A percentile compares a stretch with the other conserved stretches of the same genome.
These are phyloP conservation scores for Anarhynchus alexandrinus DNA, from an alignment of 2,113 vertebrate species.

Conservation along the genomic window DNA sequence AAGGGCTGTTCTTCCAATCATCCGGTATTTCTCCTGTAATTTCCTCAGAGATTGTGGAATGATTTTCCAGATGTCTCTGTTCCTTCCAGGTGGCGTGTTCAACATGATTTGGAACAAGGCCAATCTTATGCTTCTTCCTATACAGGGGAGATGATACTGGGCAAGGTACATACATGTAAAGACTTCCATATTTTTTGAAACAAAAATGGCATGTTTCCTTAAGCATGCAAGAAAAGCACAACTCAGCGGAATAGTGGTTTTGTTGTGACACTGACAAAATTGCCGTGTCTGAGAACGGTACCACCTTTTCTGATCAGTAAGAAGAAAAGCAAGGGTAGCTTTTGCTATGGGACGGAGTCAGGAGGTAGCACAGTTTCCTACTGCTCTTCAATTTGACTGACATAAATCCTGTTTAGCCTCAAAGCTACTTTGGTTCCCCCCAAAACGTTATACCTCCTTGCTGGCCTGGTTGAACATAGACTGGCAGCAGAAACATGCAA, in stretches of 20 bases:
- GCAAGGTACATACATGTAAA: background rate
- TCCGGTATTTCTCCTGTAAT: slow-evolving; percentile 66
- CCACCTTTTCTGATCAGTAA: background rate
- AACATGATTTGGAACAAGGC: slow-evolving; percentile 65
- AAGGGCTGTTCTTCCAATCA: slow-evolving; percentile 69
- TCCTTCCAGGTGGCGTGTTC: slow-evolving; percentile 68
- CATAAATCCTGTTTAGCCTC: background rate
- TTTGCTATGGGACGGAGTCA: background rate
- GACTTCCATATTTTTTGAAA: background rate
- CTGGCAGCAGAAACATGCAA: background rate
- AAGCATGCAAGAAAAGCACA: background rate
- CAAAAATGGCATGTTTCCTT: background rate
- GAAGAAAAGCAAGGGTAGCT: background rate
- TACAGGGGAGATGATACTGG: background rate
- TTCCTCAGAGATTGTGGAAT: slow-evolving; percentile 69
- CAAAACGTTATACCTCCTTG: background rate
- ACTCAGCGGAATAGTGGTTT: background rate
- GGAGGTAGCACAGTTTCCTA: background rate
- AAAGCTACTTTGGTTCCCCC: background rate
- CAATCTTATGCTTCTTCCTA: slow-evolving; percentile 35
- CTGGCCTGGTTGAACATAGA: background rate
- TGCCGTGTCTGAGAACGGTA: background rate
- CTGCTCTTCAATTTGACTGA: background rate
- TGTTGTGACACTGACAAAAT: background rate
- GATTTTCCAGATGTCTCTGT: slow-evolving; percentile 72